These are phyloP conservation scores for Pseudeuparius sepicola DNA, from an alignment of 2,888 invertebrate species.

Conservation along the genomic window DNA sequence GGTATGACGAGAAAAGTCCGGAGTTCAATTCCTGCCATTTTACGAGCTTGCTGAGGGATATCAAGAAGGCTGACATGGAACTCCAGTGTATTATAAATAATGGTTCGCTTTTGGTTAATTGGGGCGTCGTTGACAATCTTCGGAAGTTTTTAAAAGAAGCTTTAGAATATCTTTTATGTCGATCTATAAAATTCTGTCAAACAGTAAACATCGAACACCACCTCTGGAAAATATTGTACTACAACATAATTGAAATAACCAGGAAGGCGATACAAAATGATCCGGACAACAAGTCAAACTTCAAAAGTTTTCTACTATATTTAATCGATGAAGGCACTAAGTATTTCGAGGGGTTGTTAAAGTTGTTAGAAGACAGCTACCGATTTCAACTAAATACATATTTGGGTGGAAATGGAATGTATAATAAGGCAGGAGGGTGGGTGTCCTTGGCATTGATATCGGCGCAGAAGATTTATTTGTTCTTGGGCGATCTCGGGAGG, in stretches of 20 bases:
- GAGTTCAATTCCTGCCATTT: slow-evolving; percentile 53
- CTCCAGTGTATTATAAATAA: slow-evolving; percentile 53
- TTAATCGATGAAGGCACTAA: slow-evolving; percentile 67
- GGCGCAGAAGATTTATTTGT: slow-evolving; percentile 79
- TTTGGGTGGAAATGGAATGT: slow-evolving; percentile 47
- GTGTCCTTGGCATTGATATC: slow-evolving; percentile 71
- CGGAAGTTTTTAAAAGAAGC: slow-evolving; percentile 59
- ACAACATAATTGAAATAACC: slow-evolving; percentile 76
- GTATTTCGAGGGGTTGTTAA: slow-evolving; percentile 69
- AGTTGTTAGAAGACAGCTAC: slow-evolving; percentile 63
- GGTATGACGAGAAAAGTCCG: slow-evolving; percentile 47
- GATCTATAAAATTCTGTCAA: slow-evolving; percentile 79
- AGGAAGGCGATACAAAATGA: slow-evolving; percentile 57
- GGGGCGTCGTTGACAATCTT: slow-evolving; percentile 52
- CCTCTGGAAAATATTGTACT: slow-evolving; percentile 86
- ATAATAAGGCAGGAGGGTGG: slow-evolving; percentile 54
- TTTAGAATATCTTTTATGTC: slow-evolving; percentile 56
- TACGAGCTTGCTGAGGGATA: slow-evolving; percentile 52
- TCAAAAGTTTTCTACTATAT: slow-evolving; percentile 53
- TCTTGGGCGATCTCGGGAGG: slow-evolving; percentile 84
- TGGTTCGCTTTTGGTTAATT: slow-evolving; percentile 51
- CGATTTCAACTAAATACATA: slow-evolving; percentile 59
- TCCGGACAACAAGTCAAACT: slow-evolving; percentile 51
- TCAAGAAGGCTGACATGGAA: slow-evolving; percentile 58
- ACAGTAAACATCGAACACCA: slow-evolving; percentile 80